Conservation (phyloP, 2,113 vertebrate species). For the Porphyrio hochstetteri region DNA sequence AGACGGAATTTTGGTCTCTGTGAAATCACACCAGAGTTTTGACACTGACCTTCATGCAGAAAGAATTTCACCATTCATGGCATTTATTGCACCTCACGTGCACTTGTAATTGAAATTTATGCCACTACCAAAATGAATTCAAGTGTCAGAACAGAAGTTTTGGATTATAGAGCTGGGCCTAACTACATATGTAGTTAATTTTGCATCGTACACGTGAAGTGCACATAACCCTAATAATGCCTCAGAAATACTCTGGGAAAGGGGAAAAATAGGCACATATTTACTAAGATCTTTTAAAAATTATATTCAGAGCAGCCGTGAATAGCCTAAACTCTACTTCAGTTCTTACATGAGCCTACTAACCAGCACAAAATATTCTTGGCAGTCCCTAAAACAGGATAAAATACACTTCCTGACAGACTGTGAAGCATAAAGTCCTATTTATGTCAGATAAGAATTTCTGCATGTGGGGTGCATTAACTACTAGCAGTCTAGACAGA, state of each 20-base stretch:
- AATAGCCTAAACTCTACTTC: neutral
- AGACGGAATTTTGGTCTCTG: neutral
- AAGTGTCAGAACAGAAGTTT: neutral
- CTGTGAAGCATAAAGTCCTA: neutral
- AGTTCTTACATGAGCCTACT: neutral
- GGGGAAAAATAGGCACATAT: neutral
- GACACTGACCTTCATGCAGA: neutral
- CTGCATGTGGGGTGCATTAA: neutral
- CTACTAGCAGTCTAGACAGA: neutral
- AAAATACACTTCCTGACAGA: neutral
- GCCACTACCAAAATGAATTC: neutral
- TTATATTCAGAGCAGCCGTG: neutral
- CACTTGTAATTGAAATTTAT: neutral
- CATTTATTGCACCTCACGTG: neutral
- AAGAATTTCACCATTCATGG: neutral
- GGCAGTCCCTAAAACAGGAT: neutral
- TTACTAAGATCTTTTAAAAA: neutral
- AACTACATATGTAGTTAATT: rapidly evolving
- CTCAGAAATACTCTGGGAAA: neutral
- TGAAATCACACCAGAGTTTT: neutral
- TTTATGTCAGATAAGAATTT: neutral
- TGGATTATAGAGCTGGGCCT: neutral
- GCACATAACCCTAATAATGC: neutral
- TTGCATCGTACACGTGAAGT: neutral
- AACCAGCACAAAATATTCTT: neutral